Evolutionary conservation across 2,888 invertebrate species (phyloP).

Genomic region (Archips crataeganus): DNA sequence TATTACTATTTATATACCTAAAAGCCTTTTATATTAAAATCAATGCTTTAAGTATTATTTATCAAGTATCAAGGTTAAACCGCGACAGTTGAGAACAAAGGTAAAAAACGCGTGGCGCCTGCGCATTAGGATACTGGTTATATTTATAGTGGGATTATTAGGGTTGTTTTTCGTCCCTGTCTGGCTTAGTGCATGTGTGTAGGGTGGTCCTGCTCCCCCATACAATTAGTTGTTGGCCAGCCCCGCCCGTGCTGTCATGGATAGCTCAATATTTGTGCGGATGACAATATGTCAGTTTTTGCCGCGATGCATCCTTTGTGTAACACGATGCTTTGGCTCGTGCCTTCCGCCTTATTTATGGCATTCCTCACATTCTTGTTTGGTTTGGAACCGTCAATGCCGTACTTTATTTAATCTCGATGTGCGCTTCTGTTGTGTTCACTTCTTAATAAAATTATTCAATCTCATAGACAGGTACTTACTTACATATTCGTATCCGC

Average conservation of each 20-base stretch:
- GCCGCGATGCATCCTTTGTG: constrained; percentile 47
- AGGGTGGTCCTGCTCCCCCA: constrained; percentile 51
- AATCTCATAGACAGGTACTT: too few relatives aligned
- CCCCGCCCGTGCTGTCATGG: constrained; percentile 51
- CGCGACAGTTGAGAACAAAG: constrained; percentile 52
- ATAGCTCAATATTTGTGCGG: constrained; percentile 52
- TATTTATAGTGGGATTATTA: constrained; percentile 74
- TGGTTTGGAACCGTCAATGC: neutral
- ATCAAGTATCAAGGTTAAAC: constrained; percentile 58
- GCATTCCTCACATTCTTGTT: constrained; percentile 44
- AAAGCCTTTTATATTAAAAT: neutral
- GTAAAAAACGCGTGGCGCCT: constrained; percentile 76
- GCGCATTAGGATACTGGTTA: constrained; percentile 70
- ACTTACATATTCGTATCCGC: neutral
- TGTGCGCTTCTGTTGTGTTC: neutral
- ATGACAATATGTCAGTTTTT: constrained; percentile 51
- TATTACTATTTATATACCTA: neutral
- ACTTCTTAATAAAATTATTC: neutral
- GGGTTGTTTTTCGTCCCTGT: constrained; percentile 55
- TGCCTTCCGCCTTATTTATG: constrained; percentile 49
- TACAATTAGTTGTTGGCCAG: constrained; percentile 63
- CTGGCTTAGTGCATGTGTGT: constrained; percentile 40
- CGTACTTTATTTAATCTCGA: neutral
- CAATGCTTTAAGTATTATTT: constrained; percentile 21
- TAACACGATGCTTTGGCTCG: constrained; percentile 52